Evolutionary conservation across 2,113 vertebrate species (phyloP), one percentile per base, ranked within the genome.

Genomic region (Strix aluco): DNA sequence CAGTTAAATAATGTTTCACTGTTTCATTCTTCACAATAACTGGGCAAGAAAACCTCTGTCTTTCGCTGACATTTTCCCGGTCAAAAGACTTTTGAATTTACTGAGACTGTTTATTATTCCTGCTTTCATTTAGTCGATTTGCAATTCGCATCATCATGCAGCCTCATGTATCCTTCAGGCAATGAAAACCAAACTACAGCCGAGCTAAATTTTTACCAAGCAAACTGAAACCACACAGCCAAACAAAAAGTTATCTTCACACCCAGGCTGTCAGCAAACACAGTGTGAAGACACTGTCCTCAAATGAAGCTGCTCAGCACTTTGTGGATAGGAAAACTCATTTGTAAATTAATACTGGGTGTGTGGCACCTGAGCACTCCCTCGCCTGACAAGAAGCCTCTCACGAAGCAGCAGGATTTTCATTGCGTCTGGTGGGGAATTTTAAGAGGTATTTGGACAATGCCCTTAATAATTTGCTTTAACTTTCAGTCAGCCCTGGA

Each of bases 71-170:
- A 10, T 51, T 47, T 78, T 84, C 15, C 47, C 5, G 83, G 34
- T 78, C 38, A 78, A 83, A 93, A 81, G 47, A 36, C 47, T 91
- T 92, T 40, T 86, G 20, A 88, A 73, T 88, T 51, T 65, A 83
- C 34, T n/a, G 42, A 91, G 21, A 7, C 38, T 70, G 8, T 88
- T 88, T 86, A 62, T 93, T 83, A 78, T 63, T 74, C 18, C 27
- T 80, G 44, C 58, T 94, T 92, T 78, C 20, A 80, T 92, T 73
- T 78, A 83, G 6, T 25, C 51, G 42, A 86, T 92, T 71, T 93
- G 23, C 18, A 83, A 8, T 92, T 78, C 0, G 0, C 57, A 40
- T 63, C 1, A 2, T 86, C 5, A 4, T 38, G 23, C n/a, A 71
- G 66, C 59, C 26, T 73, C 11, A 20, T 62, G 10, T 81, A 8